Evolutionary conservation across 2,888 invertebrate genomes (phyloP).

Genomic region (Apamea monoglypha): DNA sequence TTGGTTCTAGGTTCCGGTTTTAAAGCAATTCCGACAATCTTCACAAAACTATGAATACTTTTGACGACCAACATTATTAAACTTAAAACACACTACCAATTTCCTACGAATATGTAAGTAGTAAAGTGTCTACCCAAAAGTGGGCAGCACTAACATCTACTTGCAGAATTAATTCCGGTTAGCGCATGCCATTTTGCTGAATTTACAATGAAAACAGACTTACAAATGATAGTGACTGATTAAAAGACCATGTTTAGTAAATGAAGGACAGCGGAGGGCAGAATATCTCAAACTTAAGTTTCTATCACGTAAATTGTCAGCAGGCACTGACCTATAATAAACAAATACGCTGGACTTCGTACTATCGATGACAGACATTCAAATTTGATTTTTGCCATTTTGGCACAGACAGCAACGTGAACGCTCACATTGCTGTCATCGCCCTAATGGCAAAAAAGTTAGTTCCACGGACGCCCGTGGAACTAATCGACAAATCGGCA

Average conservation of each 20-base stretch:
- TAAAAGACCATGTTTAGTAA: slow-evolving; percentile 62
- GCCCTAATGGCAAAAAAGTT: too few relatives aligned
- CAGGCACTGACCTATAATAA: neutral
- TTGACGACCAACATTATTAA: neutral
- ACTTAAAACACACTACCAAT: neutral
- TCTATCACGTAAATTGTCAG: neutral
- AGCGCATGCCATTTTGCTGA: slow-evolving; percentile 46
- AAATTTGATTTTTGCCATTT: too few relatives aligned
- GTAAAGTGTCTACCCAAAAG: slow-evolving; percentile 10
- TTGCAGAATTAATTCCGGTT: slow-evolving; percentile 44
- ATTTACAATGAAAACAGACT: slow-evolving; percentile 54
- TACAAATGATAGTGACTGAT: slow-evolving; percentile 61
- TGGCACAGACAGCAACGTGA: too few relatives aligned
- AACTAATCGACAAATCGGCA: too few relatives aligned
- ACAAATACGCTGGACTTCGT: too few relatives aligned
- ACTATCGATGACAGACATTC: too few relatives aligned
- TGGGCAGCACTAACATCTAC: slow-evolving; percentile 20
- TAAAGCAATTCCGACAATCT: neutral
- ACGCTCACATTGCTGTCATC: too few relatives aligned
- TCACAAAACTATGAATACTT: neutral
- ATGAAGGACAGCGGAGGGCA: slow-evolving; percentile 46
- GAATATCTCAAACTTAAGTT: slow-evolving; percentile 33
- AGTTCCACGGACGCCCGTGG: too few relatives aligned
- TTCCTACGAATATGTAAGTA: neutral
- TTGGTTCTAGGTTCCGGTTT: neutral